phyloP scores from a whole-genome alignment of 2,888 invertebrate species.

The Boloria selene region DNA sequence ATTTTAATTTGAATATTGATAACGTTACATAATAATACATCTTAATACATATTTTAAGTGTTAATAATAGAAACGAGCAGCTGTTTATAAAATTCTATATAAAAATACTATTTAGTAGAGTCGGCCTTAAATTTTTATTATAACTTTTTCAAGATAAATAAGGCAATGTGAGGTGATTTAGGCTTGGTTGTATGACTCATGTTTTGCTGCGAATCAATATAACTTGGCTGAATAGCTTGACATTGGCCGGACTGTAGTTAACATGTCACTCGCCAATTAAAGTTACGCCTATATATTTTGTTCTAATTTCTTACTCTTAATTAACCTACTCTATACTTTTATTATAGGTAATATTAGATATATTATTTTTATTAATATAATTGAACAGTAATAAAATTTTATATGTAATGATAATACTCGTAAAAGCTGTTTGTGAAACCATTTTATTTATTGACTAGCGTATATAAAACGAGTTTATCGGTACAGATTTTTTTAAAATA shows the following conservation, averaged over 20 bases:
- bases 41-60: not conserved
- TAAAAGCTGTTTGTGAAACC: too few relatives aligned
- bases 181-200: constrained; percentile 57
- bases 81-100: too few relatives aligned
- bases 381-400: too few relatives aligned
- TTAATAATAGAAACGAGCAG: not conserved
- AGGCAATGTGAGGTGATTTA: constrained; percentile 43
- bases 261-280: constrained; percentile 8
- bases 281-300: not conserved
- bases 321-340: not conserved
- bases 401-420: too few relatives aligned
- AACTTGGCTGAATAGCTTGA: constrained; percentile 50
- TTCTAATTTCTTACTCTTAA: not conserved
- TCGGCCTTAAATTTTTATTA: too few relatives aligned
- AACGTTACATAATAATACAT: not conserved
- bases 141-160: constrained; percentile 26
- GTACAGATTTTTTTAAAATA: too few relatives aligned
- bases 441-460: too few relatives aligned
- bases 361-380: too few relatives aligned
- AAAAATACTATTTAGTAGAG: too few relatives aligned
- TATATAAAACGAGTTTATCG: too few relatives aligned
- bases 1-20: too few relatives aligned
- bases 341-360: not conserved
- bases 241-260: constrained; percentile 47
- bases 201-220: constrained; percentile 57